These are phyloP conservation scores for Heliocidaris tuberculata DNA, from an alignment of 35 echinoderm and acorn worm genomes.

Conservation along the genomic window DNA sequence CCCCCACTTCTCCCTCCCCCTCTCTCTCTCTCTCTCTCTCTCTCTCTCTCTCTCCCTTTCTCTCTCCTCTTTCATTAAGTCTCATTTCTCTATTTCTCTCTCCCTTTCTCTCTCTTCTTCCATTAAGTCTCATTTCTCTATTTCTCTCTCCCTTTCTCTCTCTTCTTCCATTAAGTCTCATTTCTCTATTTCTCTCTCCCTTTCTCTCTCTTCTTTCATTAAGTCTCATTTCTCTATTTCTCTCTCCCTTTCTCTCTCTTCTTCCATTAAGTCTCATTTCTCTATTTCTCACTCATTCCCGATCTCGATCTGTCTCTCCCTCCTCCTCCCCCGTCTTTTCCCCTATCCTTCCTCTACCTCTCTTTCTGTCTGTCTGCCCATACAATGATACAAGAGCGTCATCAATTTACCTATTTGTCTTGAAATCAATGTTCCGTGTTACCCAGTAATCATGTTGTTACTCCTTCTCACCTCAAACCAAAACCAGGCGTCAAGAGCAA, in stretches of 20 bases:
- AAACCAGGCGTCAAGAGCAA: too few relatives aligned
- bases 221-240: neutral
- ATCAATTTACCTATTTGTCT: too few relatives aligned
- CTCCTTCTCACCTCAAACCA: too few relatives aligned
- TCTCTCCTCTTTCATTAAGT: too few relatives aligned
- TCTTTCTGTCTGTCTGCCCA: too few relatives aligned
- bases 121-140: neutral
- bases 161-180: neutral
- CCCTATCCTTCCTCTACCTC: too few relatives aligned
- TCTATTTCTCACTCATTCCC: neutral
- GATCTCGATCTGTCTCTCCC: too few relatives aligned
- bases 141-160: neutral
- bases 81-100: too few relatives aligned
- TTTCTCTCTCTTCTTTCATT: neutral
- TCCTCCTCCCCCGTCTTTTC: too few relatives aligned
- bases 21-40: neutral
- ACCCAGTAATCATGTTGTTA: too few relatives aligned
- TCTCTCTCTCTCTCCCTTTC: neutral
- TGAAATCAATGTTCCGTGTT: too few relatives aligned
- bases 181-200: neutral
- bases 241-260: neutral
- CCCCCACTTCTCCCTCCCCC: neutral
- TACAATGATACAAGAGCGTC: too few relatives aligned
- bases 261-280: neutral
- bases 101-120: neutral